Conservation (phyloP, 2,888 invertebrate species). For the Tridacna gigas region DNA sequence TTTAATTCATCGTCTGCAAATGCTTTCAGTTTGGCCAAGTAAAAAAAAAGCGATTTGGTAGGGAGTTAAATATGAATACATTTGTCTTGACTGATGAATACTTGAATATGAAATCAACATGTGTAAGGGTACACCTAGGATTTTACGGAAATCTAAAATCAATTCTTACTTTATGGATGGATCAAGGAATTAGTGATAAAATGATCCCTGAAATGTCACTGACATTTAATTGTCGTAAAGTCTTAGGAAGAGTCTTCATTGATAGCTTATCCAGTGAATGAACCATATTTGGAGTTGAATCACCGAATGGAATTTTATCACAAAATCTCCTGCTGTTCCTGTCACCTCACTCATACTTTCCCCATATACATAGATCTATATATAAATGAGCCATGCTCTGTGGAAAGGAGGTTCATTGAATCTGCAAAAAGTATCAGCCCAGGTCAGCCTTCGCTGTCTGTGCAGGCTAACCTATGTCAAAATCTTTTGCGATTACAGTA, state of each 20-base stretch:
- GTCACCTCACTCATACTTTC: neutral
- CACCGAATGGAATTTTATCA: slow-evolving; percentile 11
- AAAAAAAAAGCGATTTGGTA: too few species aligned
- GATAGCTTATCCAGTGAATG: slow-evolving; percentile 13
- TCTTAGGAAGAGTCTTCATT: slow-evolving; percentile 8
- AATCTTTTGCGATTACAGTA: too few species aligned
- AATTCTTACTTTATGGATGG: slow-evolving; percentile 35
- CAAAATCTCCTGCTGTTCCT: neutral
- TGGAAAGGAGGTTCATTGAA: neutral
- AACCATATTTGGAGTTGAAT: neutral
- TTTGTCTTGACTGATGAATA: too few species aligned
- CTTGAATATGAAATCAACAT: too few species aligned
- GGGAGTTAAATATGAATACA: too few species aligned
- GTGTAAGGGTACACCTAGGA: too few species aligned
- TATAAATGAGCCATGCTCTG: neutral
- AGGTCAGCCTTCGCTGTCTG: too few species aligned
- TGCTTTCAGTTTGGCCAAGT: too few species aligned
- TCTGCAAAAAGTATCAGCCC: too few species aligned
- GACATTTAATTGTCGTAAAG: slow-evolving; percentile 23
- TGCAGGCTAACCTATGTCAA: too few species aligned
- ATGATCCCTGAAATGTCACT: slow-evolving; percentile 1
- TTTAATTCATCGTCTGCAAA: too few species aligned
- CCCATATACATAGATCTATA: neutral
- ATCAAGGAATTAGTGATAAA: slow-evolving; percentile 20
- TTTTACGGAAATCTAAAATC: slow-evolving; percentile 33